Evolutionary conservation across 2,888 invertebrate genomes (phyloP).

Genomic region (Incurvaria masculella): DNA sequence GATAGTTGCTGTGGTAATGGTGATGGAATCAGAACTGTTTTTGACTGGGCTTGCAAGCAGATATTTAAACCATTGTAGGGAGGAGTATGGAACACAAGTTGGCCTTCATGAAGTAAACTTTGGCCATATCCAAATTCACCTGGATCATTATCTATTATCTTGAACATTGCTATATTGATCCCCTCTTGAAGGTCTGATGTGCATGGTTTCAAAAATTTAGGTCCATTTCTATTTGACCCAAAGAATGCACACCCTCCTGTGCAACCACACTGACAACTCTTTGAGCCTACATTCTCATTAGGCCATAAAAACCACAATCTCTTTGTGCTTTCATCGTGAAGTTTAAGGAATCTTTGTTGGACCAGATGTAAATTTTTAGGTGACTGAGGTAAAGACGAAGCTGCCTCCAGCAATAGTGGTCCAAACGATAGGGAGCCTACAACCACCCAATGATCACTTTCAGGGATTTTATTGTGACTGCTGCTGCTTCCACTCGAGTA

Average conservation of each 20-base stretch:
- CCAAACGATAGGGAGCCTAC: constrained; percentile 89
- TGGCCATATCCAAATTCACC: constrained; percentile 93
- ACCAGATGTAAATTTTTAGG: constrained; percentile 73
- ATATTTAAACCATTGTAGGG: constrained; percentile 80
- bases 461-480: constrained; percentile 34
- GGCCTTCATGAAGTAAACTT: constrained; percentile 83
- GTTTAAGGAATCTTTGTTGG: constrained; percentile 78
- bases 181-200: constrained; percentile 78
- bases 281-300: constrained; percentile 53
- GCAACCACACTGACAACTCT: constrained; percentile 84
- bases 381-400: constrained; percentile 74
- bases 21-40: constrained; percentile 40
- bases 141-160: constrained; percentile 65
- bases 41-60: constrained; percentile 65
- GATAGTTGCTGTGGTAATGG: constrained; percentile 39
- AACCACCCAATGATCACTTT: constrained; percentile 82
- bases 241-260: constrained; percentile 95
- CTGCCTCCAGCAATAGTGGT: constrained; percentile 86
- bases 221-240: constrained; percentile 87
- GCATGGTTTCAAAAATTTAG: constrained; percentile 83
- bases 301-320: constrained; percentile 96
- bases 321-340: constrained; percentile 81
- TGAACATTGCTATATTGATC: constrained; percentile 76
- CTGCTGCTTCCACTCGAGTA: constrained; percentile 52
- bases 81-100: constrained; percentile 87